Evolutionary conservation across 2,113 vertebrate species (phyloP), one percentile per base, ranked within the genome.

Genomic region (Syrrhaptes paradoxus): DNA sequence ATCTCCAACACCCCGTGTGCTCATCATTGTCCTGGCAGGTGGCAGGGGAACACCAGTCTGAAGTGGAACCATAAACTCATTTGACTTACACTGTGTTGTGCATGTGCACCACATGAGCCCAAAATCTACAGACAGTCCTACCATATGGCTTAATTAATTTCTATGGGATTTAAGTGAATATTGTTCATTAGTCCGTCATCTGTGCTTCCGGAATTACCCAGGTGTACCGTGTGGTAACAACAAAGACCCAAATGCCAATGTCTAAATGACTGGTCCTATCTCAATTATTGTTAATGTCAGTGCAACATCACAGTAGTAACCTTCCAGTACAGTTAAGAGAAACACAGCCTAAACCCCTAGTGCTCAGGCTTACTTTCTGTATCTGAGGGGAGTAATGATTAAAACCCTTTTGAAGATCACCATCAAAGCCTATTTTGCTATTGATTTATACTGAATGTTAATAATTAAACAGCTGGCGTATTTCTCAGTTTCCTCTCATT

Each of bases 381-480:
- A 82, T 86, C 75, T 72, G 45, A 96, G 48, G 74, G 66, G 85
- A 89, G 55, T 45, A 95, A 82, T 67, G 59, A 95, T 85, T 80
- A 72, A 85, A 97, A 96, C 32, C 70, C 41, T 73, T 97, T 92
- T 95, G 93, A 96, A 91, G 90, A 87, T 78, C 46, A 83, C 83
- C 70, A 82, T 85, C 86, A 95, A 97, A 97, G 75, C 51, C 66
- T 86, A 89, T 63, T 96, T 96, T 91, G 61, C 65, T 95, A 78
- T 63, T 86, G 88, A 93, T 95, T 95, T 89, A 61, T 49, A 88
- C 51, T 66, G 76, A 62, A 81, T 88, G 54, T 95, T 95, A 96
- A 95, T 96, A 89, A 92, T 94, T 62, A 89, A 96, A 81, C 49
- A 92, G 76, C 65, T 94, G 89, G 74, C 57, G 54, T 92, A 91